A percentile compares a stretch with the other conserved stretches of the same genome.
Evolutionary conservation across 2,113 vertebrate genomes (phyloP).

Genomic region (Felis catus): F.catus_Fca126_mat1.0 CM031412.1:64548501-64549000

Average conservation of each 20-base stretch:
- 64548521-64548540: background rate
- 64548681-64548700: background rate
- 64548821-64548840: background rate
- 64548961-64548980: background rate
- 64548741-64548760: background rate
- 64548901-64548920: background rate
- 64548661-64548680: background rate
- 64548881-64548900: background rate
- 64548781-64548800: background rate
- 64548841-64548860: background rate
- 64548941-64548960: constrained; percentile 17
- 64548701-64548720: background rate
- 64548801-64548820: background rate
- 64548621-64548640: background rate
- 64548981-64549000: background rate
- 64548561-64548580: background rate
- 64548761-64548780: background rate
- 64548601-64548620: constrained; percentile 1
- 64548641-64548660: background rate
- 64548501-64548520: background rate
- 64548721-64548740: background rate
- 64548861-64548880: background rate
- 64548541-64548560: background rate
- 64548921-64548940: background rate
- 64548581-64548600: background rate